These are phyloP conservation scores for Calameuta pallipes DNA, from an alignment of 2,888 invertebrate genomes.

Conservation along the genomic window DNA sequence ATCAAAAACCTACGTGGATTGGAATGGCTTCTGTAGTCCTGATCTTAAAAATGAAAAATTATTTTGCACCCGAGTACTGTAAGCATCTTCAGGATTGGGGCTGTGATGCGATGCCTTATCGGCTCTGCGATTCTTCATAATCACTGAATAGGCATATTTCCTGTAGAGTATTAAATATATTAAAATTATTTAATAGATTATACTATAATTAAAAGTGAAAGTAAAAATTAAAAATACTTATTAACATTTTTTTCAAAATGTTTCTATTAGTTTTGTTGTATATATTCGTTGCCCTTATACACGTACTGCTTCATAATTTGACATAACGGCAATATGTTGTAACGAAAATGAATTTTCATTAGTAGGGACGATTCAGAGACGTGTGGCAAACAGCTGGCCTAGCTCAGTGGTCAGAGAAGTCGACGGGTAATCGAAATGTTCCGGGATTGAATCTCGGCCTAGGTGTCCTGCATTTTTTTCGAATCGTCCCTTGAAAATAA, in stretches of 20 bases:
- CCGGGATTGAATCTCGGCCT: too few species aligned
- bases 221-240: neutral
- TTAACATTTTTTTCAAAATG: too few species aligned
- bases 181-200: neutral
- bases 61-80: slow-evolving; percentile 48
- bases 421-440: too few species aligned
- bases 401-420: too few species aligned
- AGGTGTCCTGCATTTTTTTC: too few species aligned
- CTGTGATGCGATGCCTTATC: slow-evolving; percentile 62
- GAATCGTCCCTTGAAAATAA: too few species aligned
- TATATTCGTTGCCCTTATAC: neutral
- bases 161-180: slow-evolving; percentile 62
- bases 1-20: slow-evolving; percentile 56
- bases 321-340: neutral
- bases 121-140: slow-evolving; percentile 65
- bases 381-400: too few species aligned
- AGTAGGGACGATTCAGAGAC: too few species aligned
- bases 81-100: slow-evolving; percentile 72
- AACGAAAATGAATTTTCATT: too few species aligned
- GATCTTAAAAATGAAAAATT: slow-evolving; percentile 65
- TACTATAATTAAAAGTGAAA: neutral
- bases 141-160: slow-evolving; percentile 77
- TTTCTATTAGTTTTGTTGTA: too few species aligned
- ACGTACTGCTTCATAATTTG: neutral
- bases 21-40: slow-evolving; percentile 61